phyloP scores from a whole-genome alignment of 2,888 invertebrate genomes.

The Drosophila austrosaltans region DNA sequence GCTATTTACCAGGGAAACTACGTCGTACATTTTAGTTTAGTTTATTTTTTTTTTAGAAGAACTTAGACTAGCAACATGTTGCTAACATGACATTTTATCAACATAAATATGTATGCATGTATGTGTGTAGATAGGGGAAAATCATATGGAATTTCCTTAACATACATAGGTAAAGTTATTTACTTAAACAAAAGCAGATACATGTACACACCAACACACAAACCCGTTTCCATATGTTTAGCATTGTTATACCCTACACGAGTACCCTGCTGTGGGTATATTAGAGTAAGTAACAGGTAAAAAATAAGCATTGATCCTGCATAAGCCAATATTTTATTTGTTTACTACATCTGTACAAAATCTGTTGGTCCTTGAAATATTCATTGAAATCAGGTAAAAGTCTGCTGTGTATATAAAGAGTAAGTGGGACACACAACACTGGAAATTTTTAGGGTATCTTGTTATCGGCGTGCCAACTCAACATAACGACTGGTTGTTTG shows the following conservation, averaged over 20 bases:
- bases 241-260: background rate
- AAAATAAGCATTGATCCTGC: background rate
- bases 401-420: background rate
- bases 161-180: constrained; percentile 36
- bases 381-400: background rate
- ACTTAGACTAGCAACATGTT: constrained; percentile 40
- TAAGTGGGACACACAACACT: background rate
- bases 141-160: constrained; percentile 28
- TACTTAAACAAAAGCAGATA: constrained; percentile 30
- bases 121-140: constrained; percentile 12
- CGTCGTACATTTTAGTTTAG: constrained; percentile 64
- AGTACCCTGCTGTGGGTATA: background rate
- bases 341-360: too few species aligned
- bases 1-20: constrained; percentile 63
- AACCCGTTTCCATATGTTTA: constrained; percentile 74
- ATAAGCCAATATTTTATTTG: too few species aligned
- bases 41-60: constrained; percentile 49
- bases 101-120: constrained; percentile 46
- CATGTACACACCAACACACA: constrained; percentile 33
- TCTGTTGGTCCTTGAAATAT: background rate
- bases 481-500: constrained; percentile 3
- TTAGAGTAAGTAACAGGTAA: background rate
- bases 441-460: background rate
- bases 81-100: constrained; percentile 26
- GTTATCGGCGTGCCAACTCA: background rate